A percentile compares a stretch with the other conserved stretches of the same genome.
These are phyloP conservation scores for Camponotus floridanus DNA, from an alignment of 1,140 invertebrate genomes.

Conservation along the genomic window DNA sequence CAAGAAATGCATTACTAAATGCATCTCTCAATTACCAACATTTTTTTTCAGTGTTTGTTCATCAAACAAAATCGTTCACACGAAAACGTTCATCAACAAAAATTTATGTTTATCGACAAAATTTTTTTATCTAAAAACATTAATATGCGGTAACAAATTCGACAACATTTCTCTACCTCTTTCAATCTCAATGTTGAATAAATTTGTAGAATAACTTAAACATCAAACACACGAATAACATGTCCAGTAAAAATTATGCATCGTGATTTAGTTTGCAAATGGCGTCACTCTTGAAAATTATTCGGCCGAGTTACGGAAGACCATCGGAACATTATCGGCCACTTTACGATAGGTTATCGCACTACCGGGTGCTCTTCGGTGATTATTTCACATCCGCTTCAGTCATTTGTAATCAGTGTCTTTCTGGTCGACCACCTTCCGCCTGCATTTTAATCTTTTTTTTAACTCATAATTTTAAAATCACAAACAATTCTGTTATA, in stretches of 20 bases:
- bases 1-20: too few species aligned
- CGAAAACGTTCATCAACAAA: too few species aligned
- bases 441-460: slow-evolving; percentile 20
- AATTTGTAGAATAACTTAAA: slow-evolving; percentile 17
- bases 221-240: background rate
- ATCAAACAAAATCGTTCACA: background rate
- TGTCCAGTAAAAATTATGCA: background rate
- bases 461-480: background rate
- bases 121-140: background rate
- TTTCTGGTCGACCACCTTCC: slow-evolving; percentile 27
- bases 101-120: background rate
- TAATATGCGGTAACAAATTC: background rate
- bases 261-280: slow-evolving; percentile 55
- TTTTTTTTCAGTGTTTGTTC: background rate
- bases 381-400: slow-evolving; percentile 79
- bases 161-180: background rate
- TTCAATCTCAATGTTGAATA: background rate
- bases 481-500: background rate
- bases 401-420: slow-evolving; percentile 52
- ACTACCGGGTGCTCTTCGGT: slow-evolving; percentile 68
- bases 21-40: too few species aligned
- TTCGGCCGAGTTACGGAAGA: slow-evolving; percentile 20
- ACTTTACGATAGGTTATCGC: slow-evolving; percentile 77
- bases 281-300: slow-evolving; percentile 41
- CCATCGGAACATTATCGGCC: slow-evolving; percentile 70